Evolutionary conservation across 2,888 invertebrate genomes (phyloP).

Genomic region (Metacarcinus magister): DNA sequence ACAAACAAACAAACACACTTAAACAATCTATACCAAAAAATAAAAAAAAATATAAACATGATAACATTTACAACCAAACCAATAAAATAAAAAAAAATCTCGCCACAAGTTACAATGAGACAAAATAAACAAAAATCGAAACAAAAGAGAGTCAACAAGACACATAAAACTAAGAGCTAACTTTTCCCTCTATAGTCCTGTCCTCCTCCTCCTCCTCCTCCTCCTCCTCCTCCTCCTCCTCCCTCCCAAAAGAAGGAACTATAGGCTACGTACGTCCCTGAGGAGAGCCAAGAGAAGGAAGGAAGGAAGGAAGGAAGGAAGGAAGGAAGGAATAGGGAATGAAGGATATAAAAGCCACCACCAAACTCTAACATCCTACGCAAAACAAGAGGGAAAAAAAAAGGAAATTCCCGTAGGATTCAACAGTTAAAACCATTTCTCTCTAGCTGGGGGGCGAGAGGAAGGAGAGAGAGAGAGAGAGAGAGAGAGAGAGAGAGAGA

Average conservation of each 20-base stretch:
- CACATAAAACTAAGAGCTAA: conserved; percentile 40
- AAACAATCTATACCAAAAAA: too few species aligned
- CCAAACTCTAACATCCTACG: neutral
- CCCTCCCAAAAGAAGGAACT: neutral
- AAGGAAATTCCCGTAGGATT: neutral
- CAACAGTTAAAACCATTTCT: conserved; percentile 38
- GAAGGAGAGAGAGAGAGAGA: neutral
- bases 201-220: neutral
- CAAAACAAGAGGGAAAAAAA: neutral
- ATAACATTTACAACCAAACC: too few species aligned
- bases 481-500: neutral
- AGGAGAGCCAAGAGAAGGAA: neutral
- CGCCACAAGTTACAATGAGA: neutral
- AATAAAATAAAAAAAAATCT: neutral
- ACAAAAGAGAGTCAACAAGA: neutral
- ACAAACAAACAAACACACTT: neutral
- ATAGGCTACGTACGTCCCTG: neutral
- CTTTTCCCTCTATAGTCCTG: neutral
- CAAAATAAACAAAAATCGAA: neutral
- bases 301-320: neutral
- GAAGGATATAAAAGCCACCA: conserved; percentile 14
- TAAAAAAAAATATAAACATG: neutral
- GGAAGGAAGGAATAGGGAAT: neutral
- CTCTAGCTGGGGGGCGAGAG: neutral
- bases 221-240: neutral